Percentiles rank a stretch among this genome's conserved stretches.
These are phyloP conservation scores for Phrynocephalus forsythii DNA, from an alignment of 2,797 vertebrate species.

Conservation along the genomic window DNA sequence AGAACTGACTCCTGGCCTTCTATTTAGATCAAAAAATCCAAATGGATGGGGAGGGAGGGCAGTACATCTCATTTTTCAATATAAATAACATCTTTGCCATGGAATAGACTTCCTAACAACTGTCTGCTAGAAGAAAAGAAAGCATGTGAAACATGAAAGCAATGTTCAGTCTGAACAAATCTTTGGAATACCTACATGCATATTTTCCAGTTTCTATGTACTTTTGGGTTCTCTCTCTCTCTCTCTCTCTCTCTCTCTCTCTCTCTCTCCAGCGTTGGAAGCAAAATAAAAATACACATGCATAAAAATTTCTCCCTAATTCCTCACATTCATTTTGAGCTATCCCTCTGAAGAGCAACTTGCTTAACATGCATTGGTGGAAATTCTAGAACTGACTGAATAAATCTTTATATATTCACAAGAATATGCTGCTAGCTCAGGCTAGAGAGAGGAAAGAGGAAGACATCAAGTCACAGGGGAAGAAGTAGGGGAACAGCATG, in stretches of 20 bases:
- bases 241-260: no score
- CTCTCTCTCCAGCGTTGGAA: neutral
- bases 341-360: slow-evolving; percentile 10
- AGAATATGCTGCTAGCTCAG: neutral
- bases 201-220: neutral
- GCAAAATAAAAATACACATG: neutral
- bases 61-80: neutral
- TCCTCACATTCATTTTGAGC: neutral
- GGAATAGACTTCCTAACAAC: neutral
- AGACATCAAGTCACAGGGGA: neutral
- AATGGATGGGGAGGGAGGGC: no score
- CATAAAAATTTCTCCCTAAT: neutral
- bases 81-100: neutral
- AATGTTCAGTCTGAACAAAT: neutral
- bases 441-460: neutral
- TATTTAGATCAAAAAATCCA: neutral
- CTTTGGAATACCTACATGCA: neutral
- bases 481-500: no score
- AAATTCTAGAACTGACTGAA: slow-evolving; percentile 7
- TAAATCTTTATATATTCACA: slow-evolving; percentile 13
- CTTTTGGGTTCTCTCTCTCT: no score
- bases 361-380: slow-evolving; percentile 13
- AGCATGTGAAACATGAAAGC: neutral
- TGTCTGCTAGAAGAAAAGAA: neutral
- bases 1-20: neutral